Evolutionary conservation across 2,113 vertebrate species (phyloP).

Genomic region (Scatophagus argus): DNA sequence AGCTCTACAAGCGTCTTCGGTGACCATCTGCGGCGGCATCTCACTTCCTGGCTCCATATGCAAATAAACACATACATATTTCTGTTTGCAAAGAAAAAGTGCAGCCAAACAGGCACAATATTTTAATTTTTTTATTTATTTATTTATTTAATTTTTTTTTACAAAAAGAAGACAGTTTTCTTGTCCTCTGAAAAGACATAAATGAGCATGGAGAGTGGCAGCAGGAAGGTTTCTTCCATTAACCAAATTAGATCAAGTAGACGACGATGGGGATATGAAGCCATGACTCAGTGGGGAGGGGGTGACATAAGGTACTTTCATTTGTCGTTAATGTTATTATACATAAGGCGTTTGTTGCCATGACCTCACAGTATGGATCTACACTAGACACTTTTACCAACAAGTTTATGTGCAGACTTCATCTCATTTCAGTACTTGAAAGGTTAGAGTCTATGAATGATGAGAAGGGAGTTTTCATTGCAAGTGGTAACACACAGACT

Average conservation of each 20-base stretch:
- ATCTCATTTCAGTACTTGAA: background rate
- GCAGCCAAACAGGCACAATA: too few species aligned
- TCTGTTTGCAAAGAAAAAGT: too few species aligned
- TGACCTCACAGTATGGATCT: background rate
- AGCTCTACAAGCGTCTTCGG: too few species aligned
- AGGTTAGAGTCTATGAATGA: background rate
- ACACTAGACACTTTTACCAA: background rate
- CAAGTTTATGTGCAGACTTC: background rate
- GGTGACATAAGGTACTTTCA: background rate
- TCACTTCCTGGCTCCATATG: too few species aligned
- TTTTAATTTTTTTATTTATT: too few species aligned
- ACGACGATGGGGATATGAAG: constrained; percentile 6
- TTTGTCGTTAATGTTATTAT: background rate
- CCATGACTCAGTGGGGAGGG: constrained; percentile 10
- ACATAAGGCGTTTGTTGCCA: background rate
- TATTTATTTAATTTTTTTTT: too few species aligned
- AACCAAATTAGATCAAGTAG: constrained; percentile 13
- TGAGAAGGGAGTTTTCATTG: background rate
- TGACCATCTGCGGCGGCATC: too few species aligned
- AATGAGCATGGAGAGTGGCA: background rate
- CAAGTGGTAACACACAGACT: constrained; percentile 11
- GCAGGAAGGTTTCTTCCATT: constrained; percentile 8
- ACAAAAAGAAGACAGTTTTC: too few species aligned
- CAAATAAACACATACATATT: too few species aligned
- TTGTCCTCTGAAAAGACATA: background rate